Evolutionary conservation across 2,797 vertebrate genomes (phyloP), one percentile per base, ranked within the genome.

Genomic region (Coilia nasus): DNA sequence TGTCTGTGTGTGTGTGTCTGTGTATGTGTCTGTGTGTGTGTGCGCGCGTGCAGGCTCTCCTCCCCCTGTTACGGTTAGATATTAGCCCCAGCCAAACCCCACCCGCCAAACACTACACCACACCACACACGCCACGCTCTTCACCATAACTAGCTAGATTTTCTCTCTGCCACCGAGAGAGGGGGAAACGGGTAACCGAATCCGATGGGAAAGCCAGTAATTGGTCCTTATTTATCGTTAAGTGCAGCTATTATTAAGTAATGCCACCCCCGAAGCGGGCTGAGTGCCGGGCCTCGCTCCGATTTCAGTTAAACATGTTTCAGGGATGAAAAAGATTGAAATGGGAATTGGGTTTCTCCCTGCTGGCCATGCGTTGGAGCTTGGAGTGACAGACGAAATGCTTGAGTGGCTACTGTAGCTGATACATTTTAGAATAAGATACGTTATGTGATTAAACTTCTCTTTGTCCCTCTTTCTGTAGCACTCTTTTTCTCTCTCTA

Each of bases 301-400:
- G 23, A 28, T 71, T 84, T 86, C 41, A 75, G 46, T 78, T 57
- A 83, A 83, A 81, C 82, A 6, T 75, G 25, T 84, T 81, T 84
- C 41, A 83, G 47, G 31, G 54, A 81, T 46, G 23, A 78, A 57
- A 75, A 82, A 84, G 84, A 83, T 87, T 83, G 80, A 80, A 83
- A 80, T 67, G 84, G 85, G 86, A 88, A 84, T 84, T 82, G 19
- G 9, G 14, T 25, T 25, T 41, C 71, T 85, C 84, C 78, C 82
- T 41, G 35, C 46, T 41, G 41, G 67, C 67, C 67, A 7, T 1
- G 67, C 31, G 28, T 35, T 15, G 67, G 28, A 41, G 67, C 6
- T 1, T 0, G 64, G 14, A 35, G 67, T 5, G 28, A 75, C 25
- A 14, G 23, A 14, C 11, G 28, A 14, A 71, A 28, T 19, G 67